Evolutionary conservation across 2,888 invertebrate genomes (phyloP), one percentile per base, ranked within the genome.

Genomic region (Alviniconcha strummeri): DNA sequence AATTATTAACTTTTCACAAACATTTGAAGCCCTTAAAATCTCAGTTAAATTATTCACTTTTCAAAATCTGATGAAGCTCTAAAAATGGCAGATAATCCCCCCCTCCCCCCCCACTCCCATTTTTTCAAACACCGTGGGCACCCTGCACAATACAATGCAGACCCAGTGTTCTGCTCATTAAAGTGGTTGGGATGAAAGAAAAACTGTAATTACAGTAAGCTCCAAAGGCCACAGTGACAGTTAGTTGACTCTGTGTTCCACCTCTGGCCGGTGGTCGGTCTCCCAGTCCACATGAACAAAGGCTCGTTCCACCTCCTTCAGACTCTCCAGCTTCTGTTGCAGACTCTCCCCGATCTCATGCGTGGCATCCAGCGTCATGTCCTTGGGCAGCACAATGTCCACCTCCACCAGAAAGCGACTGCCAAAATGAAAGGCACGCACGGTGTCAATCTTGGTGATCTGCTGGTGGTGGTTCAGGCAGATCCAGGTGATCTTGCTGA

Each of bases 281-380:
- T 94, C 94, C 87, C 94, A 94, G 88, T 95, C 95, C 13, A 94
- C 89, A 88, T 95, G 95, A 0, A 95, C 94, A 88, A 95, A 95
- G 0, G 94, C 94, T 81, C 95, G 88, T 85, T 95, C 94, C 1
- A 95, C 94, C 84, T 94, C 93, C 15, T 91, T 90, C 77, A 95
- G 87, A 15, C 91, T 88, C 88, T 95, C 95, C 71, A 95, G 90
- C 87, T 94, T 94, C 84, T 93, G 93, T 82, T 86, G 95, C 67
- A 95, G 90, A 2, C 92, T 89, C 89, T 95, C 94, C 5, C 93
- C 93, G 82, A 95, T 94, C 88, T 95, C 94, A 85, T 95, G 95
- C 0, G 94, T 93, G 85, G 93, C 92, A 17, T 90, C 88, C 57
- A 95, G 88, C 1, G 90, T 89, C 94, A 94, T 94, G 79, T 93